Conservation (phyloP, 1,140 invertebrate species). For the Melitaea cinxia region DNA sequence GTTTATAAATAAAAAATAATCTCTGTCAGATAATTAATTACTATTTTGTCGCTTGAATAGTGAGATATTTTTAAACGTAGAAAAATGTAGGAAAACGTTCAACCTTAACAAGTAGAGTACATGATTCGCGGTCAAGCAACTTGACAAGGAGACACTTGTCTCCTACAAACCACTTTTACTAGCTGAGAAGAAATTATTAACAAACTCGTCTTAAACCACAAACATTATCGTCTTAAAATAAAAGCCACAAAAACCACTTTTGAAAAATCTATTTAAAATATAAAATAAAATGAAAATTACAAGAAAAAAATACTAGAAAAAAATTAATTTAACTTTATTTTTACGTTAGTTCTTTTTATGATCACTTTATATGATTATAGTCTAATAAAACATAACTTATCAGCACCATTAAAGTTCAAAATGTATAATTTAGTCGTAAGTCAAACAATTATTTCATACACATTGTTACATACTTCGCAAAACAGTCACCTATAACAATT, state of each 20-base stretch:
- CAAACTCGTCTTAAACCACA: conserved; percentile 12
- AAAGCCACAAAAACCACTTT: neutral
- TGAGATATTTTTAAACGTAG: conserved; percentile 9
- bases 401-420: no score
- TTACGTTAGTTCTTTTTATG: no score
- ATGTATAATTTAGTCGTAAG: no score
- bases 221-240: conserved; percentile 13
- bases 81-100: conserved; percentile 14
- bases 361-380: no score
- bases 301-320: no score
- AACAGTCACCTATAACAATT: neutral
- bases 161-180: conserved; percentile 42
- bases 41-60: neutral
- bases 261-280: no score
- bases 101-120: conserved; percentile 15
- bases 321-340: no score
- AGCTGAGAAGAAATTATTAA: conserved; percentile 32
- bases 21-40: no score
- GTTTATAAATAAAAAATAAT: no score
- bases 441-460: no score
- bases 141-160: conserved; percentile 40
- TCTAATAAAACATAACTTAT: no score
- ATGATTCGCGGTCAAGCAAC: conserved; percentile 16
- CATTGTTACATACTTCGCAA: neutral
- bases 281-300: no score